Conservation (phyloP, 2,888 invertebrate species). For the Bhutanitis thaidina region DNA sequence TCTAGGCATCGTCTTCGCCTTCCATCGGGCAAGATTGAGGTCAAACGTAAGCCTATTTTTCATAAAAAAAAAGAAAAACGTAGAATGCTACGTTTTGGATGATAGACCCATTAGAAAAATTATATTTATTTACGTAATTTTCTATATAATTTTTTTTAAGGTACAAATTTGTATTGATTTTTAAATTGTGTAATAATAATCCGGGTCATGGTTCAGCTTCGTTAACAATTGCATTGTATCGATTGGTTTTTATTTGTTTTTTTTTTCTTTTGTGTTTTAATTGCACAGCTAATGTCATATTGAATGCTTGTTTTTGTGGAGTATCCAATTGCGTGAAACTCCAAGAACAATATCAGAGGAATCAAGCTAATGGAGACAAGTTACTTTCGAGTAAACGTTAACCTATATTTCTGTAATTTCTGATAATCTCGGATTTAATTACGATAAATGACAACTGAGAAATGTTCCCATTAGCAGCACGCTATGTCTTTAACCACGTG, state of each 20-base stretch:
- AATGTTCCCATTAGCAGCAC: too few species aligned
- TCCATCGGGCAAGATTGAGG: too few species aligned
- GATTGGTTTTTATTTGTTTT: neutral
- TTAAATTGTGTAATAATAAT: neutral
- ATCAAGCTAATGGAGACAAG: neutral
- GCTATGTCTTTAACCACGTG: too few species aligned
- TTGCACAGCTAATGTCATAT: neutral
- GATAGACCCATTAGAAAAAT: too few species aligned
- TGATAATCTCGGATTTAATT: neutral
- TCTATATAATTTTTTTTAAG: too few species aligned
- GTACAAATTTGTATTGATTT: too few species aligned
- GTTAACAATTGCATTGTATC: neutral
- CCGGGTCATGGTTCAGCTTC: conserved; percentile 2
- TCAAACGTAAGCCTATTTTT: too few species aligned
- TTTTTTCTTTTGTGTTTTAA: neutral
- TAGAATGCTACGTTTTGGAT: too few species aligned
- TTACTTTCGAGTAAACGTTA: neutral
- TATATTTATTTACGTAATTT: too few species aligned
- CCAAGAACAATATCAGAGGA: neutral
- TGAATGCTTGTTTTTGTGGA: conserved; percentile 1
- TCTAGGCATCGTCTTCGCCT: too few species aligned
- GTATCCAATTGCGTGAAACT: neutral
- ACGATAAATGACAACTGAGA: neutral
- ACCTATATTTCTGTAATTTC: neutral
- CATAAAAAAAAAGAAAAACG: too few species aligned